Conservation (phyloP, 2,797 vertebrate genomes). For the Labroides dimidiatus region DNA sequence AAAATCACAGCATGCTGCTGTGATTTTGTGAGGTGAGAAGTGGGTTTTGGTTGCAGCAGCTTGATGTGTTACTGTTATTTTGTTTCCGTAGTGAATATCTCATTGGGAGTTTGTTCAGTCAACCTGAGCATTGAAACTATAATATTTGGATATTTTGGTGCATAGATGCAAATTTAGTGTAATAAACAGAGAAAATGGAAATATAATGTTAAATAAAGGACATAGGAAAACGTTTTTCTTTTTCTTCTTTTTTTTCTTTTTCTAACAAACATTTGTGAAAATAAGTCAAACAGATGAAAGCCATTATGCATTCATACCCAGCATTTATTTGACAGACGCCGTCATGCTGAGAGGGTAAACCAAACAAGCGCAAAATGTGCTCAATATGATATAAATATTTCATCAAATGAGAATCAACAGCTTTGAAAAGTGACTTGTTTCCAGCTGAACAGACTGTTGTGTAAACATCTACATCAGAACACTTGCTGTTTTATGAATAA, state of each 20-base stretch:
- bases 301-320: conserved; percentile 9
- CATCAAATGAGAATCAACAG: conserved; percentile 11
- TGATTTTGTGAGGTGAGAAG: not conserved
- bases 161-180: not conserved
- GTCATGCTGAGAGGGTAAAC: conserved; percentile 8
- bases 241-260: too few relatives aligned
- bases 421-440: conserved; percentile 14
- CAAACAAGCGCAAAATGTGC: conserved; percentile 17
- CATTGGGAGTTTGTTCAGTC: not conserved
- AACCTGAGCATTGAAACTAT: not conserved
- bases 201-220: too few relatives aligned
- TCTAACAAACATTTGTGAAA: too few relatives aligned
- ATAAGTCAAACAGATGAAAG: conserved; percentile 20
- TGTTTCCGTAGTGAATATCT: not conserved
- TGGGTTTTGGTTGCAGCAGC: not conserved
- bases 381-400: conserved; percentile 24
- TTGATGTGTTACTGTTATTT: not conserved
- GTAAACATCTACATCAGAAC: not conserved
- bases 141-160: not conserved
- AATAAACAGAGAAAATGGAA: not conserved
- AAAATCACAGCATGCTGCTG: rapidly evolving
- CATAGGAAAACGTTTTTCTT: too few relatives aligned
- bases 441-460: not conserved
- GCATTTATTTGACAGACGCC: conserved; percentile 2
- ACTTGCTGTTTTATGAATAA: not conserved